Evolutionary conservation across 2,797 vertebrate species (phyloP), one percentile per base, ranked within the genome.

Genomic region (Sciurus vulgaris): DNA sequence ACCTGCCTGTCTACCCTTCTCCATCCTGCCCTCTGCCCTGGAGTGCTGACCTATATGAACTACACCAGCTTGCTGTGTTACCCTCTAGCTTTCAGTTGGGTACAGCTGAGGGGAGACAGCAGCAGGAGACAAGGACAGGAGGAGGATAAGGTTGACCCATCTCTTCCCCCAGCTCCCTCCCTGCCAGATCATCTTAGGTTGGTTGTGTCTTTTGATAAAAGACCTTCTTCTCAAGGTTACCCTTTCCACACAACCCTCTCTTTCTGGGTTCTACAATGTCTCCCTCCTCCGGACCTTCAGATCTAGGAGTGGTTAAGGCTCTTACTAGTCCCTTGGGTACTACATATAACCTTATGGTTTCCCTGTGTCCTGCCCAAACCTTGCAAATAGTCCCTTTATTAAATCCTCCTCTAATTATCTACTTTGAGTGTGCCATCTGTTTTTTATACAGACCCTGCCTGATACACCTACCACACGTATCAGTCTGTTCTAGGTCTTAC

Each of bases 341-440:
- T n/a, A 18, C 44, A 51, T 28, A 26, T 14, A 38, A n/a, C 67
- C 33, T 41, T 73, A 6, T 7, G 49, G 59, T 65, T 96, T 77
- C 93, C 59, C 26, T 54, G 47, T 30, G 33, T 63, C 47, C 89
- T 70, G 72, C 47, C 74, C 47, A 86, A 81, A 77, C 76, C 82
- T 67, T 88, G 70, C 65, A 92, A 89, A 91, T 18, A 41, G 35
- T 24, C 51, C 79, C 69, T 86, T 69, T 88, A 89, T 93, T 69
- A 95, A 94, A 63, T 76, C 83, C 41, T 90, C 70, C 38, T 91
- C 63, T 86, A 92, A 91, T 83, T 35, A 91, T 49, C 93, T 92
- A 89, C 90, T 91, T 89, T 89, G 94, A 77, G 41, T 20, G 12
- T 51, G 26, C 94, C 95, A 95, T 92, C 94, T 96, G 91, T 73